Conservation (phyloP, 2,797 vertebrate genomes). For the Argentina silus region DNA sequence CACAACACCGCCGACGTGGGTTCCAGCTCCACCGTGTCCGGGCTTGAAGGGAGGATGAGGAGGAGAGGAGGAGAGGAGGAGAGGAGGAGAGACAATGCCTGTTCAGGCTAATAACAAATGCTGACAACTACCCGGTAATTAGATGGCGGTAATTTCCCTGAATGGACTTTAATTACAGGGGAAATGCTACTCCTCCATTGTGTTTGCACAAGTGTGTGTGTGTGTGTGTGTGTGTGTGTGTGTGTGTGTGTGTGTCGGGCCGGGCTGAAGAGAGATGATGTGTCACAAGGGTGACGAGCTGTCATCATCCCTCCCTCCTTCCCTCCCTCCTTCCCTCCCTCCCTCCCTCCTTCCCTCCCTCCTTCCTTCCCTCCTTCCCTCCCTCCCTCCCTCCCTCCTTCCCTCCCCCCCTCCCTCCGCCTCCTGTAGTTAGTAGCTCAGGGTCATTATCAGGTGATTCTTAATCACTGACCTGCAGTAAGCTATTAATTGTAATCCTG, state of each 20-base stretch:
- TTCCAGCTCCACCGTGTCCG: constrained; percentile 53
- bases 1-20: constrained; percentile 61
- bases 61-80: constrained; percentile 10
- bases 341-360: too few species aligned
- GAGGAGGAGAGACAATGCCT: constrained; percentile 37
- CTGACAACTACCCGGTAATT: constrained; percentile 86
- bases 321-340: too few species aligned
- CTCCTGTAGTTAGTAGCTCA: constrained; percentile 51
- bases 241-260: constrained; percentile 32
- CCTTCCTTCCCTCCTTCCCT: constrained; percentile 21
- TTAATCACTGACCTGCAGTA: constrained; percentile 71
- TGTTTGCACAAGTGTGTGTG: constrained; percentile 42
- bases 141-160: constrained; percentile 82
- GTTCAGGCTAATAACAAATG: constrained; percentile 71
- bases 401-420: not conserved
- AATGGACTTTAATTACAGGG: constrained; percentile 85
- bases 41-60: constrained; percentile 48
- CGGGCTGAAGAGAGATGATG: constrained; percentile 70
- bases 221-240: too few species aligned
- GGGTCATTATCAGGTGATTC: constrained; percentile 68
- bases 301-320: constrained; percentile 59
- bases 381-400: too few species aligned
- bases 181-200: constrained; percentile 73
- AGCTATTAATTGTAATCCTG: constrained; percentile 70
- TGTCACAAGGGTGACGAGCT: constrained; percentile 56